These are phyloP conservation scores for Austrolebias charrua DNA, from an alignment of 2,797 vertebrate species.

Conservation along the genomic window DNA sequence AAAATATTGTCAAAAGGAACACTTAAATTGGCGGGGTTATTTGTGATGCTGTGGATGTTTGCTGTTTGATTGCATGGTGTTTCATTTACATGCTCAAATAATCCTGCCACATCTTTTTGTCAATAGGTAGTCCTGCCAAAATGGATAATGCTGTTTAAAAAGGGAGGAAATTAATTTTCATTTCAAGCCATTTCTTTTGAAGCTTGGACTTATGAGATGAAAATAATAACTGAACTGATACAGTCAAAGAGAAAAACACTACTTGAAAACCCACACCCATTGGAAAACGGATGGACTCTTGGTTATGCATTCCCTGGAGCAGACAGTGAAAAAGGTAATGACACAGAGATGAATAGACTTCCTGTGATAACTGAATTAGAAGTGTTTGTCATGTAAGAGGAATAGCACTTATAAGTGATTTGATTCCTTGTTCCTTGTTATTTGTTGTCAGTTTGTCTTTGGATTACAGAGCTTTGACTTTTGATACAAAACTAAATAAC, in stretches of 20 bases:
- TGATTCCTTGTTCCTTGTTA: conserved; percentile 15
- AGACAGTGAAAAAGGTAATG: conserved; percentile 43
- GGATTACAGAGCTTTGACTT: too few relatives aligned
- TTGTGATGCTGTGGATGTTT: conserved; percentile 16
- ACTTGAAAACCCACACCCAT: conserved; percentile 21
- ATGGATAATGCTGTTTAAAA: conserved; percentile 55
- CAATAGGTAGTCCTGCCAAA: conserved; percentile 59
- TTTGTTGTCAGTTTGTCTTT: too few relatives aligned
- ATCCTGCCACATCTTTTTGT: conserved; percentile 44
- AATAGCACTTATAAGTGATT: conserved; percentile 26
- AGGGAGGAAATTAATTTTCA: conserved; percentile 67
- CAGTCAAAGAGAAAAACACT: conserved; percentile 49
- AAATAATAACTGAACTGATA: conserved; percentile 74
- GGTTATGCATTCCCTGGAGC: conserved; percentile 31
- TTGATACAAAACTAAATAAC: not conserved
- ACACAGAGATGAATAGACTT: conserved; percentile 42
- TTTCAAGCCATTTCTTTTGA: conserved; percentile 46
- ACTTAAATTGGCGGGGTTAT: conserved; percentile 44
- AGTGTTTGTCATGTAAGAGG: conserved; percentile 28
- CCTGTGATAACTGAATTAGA: conserved; percentile 40
- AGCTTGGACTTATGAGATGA: conserved; percentile 51
- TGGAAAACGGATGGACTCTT: conserved; percentile 15
- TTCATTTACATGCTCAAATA: conserved; percentile 53
- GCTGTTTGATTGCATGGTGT: conserved; percentile 23
- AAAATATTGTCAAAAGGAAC: conserved; percentile 50